Conservation (phyloP, 2,113 vertebrate species). For the Aythya baeri region DNA sequence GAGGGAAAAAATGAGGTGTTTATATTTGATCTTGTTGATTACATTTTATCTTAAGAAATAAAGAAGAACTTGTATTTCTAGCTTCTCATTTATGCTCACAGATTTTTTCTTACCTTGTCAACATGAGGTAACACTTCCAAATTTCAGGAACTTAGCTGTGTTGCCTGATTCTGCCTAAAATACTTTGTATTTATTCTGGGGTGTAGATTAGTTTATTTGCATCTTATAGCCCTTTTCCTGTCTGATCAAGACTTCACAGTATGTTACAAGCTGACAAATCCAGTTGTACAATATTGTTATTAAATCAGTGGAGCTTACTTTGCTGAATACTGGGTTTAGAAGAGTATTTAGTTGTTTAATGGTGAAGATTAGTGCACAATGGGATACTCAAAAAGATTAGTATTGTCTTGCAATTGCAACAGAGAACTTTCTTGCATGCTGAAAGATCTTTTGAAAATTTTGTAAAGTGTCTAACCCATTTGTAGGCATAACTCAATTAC, state of each 20-base stretch:
- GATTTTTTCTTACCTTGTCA: background rate
- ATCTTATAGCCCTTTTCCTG: background rate
- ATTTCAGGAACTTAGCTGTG: background rate
- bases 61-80: background rate
- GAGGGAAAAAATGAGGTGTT: background rate
- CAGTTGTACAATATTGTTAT: background rate
- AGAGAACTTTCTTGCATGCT: background rate
- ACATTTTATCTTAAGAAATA: background rate
- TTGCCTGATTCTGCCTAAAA: slow-evolving; percentile 37
- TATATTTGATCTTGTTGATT: background rate
- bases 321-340: background rate
- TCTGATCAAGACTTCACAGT: background rate
- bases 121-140: background rate
- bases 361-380: background rate
- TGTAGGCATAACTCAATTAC: background rate
- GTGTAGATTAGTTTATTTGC: background rate
- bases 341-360: background rate
- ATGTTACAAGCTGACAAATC: background rate
- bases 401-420: background rate
- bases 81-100: background rate
- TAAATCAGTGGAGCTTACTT: background rate
- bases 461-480: background rate
- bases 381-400: background rate
- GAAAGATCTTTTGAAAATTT: background rate
- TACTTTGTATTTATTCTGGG: background rate